Percentiles rank a stretch among this genome's conserved stretches.
Conservation (phyloP, 2,113 vertebrate species). For the Oncorhynchus keta region DNA sequence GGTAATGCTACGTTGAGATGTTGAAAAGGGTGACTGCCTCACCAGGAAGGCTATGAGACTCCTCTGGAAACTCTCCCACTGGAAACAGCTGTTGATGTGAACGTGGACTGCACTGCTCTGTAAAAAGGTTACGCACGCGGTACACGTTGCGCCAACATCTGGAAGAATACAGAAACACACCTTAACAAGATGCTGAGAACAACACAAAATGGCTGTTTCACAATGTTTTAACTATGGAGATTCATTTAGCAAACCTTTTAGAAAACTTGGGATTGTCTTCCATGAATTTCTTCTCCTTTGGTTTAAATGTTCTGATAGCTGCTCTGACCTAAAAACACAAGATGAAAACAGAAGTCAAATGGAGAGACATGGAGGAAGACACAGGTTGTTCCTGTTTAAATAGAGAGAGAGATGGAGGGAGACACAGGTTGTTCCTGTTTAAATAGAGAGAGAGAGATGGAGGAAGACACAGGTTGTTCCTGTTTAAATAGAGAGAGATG, state of each 20-base stretch:
- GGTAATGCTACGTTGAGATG: constrained; percentile 16
- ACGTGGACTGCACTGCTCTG: constrained; percentile 81
- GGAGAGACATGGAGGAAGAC: not conserved
- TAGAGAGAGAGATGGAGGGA: too few species aligned
- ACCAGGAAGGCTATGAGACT: constrained; percentile 91
- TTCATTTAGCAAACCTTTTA: constrained; percentile 83
- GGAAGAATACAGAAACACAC: constrained; percentile 32
- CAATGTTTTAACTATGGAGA: not conserved
- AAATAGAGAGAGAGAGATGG: too few species aligned
- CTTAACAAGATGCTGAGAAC: constrained; percentile 31
- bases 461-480: too few species aligned
- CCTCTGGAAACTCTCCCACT: constrained; percentile 89
- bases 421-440: too few species aligned
- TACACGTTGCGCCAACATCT: constrained; percentile 91
- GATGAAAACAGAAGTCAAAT: not conserved
- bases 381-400: not conserved
- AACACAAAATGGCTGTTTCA: not conserved
- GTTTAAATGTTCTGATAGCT: constrained; percentile 85
- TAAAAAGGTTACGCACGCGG: constrained; percentile 87
- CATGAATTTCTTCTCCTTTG: constrained; percentile 80
- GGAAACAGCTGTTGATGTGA: constrained; percentile 95
- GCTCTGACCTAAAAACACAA: constrained; percentile 81
- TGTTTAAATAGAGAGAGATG: too few species aligned
- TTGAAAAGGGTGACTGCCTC: constrained; percentile 59
- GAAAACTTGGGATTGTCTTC: constrained; percentile 94